Percentiles rank a stretch among this genome's conserved stretches.
phyloP scores from a whole-genome alignment of 2,113 vertebrate genomes.

The Donacobius atricapilla region DNA sequence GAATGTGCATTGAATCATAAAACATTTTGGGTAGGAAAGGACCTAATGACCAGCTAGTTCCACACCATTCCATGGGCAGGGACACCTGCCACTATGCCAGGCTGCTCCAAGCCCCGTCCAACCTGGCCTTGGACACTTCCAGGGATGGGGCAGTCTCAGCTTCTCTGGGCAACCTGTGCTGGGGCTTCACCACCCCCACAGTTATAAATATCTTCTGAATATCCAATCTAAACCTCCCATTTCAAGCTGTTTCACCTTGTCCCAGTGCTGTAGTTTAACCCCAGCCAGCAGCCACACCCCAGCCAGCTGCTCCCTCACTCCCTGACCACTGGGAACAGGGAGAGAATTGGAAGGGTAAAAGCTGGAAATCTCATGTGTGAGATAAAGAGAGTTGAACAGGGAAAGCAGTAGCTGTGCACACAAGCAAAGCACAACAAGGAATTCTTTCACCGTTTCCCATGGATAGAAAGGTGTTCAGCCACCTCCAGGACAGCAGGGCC shows the following conservation, averaged over 20 bases:
- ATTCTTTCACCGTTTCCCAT: background rate
- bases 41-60: background rate
- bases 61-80: fast-evolving
- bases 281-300: background rate
- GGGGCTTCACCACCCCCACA: no score
- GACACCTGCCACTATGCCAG: no score
- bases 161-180: no score
- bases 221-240: background rate
- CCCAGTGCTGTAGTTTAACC: fast-evolving
- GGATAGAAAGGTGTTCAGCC: background rate
- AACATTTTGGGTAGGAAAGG: background rate
- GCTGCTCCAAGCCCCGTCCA: background rate
- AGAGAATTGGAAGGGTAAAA: background rate
- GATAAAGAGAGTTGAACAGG: background rate
- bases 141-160: background rate
- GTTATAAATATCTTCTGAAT: background rate
- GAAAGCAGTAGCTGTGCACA: background rate
- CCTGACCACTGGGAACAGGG: fast-evolving
- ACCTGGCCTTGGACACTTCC: background rate
- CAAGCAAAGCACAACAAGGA: no score
- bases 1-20: background rate
- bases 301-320: fast-evolving
- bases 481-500: background rate
- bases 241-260: background rate
- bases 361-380: fast-evolving